Base-by-base conservation (phyloP, 2,888 invertebrate genomes). In the Synergus laeviventris region DNA sequence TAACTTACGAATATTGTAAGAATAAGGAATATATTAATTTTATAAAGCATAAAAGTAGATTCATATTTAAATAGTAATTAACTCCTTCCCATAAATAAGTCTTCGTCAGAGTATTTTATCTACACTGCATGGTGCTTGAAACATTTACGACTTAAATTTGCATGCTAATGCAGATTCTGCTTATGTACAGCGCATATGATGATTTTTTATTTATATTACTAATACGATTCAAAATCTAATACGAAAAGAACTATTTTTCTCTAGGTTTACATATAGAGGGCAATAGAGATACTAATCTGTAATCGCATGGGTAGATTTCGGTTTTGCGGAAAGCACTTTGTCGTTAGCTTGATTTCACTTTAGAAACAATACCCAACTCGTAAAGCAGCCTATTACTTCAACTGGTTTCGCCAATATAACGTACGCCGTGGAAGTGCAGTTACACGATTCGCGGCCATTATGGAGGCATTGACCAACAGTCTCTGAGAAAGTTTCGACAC, bases 401-500 rank as follows among this genome's bases (percentile, higher is more conserved):
- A 70, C n/a, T 70, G 70, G 31, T 70, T 70, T 49, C 70, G 49
- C 70, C 49, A 70, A 70, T 49, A 31, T 70, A 70, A 49, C 70
- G 16, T 49, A 49, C 49, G n/a, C 31, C n/a, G 5, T 49, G 76
- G 78, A 81, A 82, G 79, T 79, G 81, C 74, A 82, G 80, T 81
- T 78, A 80, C 74, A 82, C 80, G 78, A 81, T 82, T 82, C 81
- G 82, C 81, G 81, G 81, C 79, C 81, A 81, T 82, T 82, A 78
- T 64, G 70, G 73, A 79, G 82, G 77, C 80, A 81, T 82, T 82
- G 82, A 82, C 81, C 81, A 82, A 81, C 82, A 79, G 75, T 73
- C 79, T 77, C 80, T 82, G 82, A 81, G 82, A 82, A 81, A 81
- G 79, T 81, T 82, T 82, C 81, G 79, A 77, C 82, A 82, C 78